These are phyloP conservation scores for Portunus trituberculatus DNA, from an alignment of 1,140 invertebrate species.

Conservation along the genomic window DNA sequence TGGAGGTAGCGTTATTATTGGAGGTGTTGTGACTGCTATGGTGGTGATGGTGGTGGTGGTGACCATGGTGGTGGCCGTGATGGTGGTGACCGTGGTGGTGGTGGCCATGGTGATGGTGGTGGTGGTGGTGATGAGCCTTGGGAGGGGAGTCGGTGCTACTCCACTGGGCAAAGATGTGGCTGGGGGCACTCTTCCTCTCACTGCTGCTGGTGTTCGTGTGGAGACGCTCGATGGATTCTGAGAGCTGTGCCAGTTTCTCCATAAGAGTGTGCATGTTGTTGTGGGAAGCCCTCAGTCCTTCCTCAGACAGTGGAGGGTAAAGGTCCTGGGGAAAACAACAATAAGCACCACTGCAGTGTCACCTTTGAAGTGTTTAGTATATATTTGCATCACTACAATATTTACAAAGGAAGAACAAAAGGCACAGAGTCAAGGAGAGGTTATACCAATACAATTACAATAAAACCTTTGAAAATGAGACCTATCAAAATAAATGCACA, in stretches of 20 bases:
- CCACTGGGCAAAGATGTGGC: background rate
- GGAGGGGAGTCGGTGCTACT: background rate
- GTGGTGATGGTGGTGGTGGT: constrained; percentile 4
- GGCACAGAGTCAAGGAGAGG: too few relatives aligned
- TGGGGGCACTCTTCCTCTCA: constrained; percentile 44
- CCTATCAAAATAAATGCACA: too few relatives aligned
- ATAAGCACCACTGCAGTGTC: too few relatives aligned
- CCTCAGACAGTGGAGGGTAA: constrained; percentile 83
- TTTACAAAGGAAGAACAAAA: too few relatives aligned
- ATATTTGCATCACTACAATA: too few relatives aligned
- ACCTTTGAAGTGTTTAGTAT: too few relatives aligned
- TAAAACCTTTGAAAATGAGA: too few relatives aligned
- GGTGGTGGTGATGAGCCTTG: background rate
- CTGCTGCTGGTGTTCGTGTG: constrained; percentile 81
- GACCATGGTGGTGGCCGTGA: background rate
- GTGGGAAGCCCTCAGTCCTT: constrained; percentile 83
- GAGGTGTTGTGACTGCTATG: background rate
- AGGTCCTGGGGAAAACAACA: constrained; percentile 81
- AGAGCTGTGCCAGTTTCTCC: constrained; percentile 90
- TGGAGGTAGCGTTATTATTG: constrained; percentile 2
- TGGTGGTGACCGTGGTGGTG: background rate
- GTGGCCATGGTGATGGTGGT: background rate
- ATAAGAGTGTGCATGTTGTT: constrained; percentile 91
- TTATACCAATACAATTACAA: too few relatives aligned
- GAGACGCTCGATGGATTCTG: constrained; percentile 91